Evolutionary conservation across 2,113 vertebrate genomes (phyloP).

Genomic region (Cebus imitator): DNA sequence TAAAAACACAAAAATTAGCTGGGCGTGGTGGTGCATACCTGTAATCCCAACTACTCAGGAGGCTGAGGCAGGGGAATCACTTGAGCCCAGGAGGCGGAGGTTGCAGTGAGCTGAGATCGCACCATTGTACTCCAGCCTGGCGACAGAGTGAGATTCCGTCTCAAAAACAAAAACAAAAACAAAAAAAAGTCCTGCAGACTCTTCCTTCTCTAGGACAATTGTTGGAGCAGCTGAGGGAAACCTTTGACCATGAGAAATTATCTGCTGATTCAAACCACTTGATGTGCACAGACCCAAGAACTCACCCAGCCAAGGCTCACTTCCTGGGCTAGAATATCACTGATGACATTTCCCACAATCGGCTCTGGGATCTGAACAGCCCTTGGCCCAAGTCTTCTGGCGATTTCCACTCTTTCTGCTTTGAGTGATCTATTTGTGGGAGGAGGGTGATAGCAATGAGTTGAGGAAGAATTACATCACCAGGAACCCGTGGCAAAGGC

Average conservation of each 20-base stretch:
- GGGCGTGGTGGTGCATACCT: too few species aligned
- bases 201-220: background rate
- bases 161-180: too few species aligned
- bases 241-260: too few species aligned
- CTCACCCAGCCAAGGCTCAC: background rate
- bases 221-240: background rate
- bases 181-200: too few species aligned
- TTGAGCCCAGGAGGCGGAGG: too few species aligned
- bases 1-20: too few species aligned
- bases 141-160: too few species aligned
- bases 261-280: background rate
- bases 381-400: background rate
- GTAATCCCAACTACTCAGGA: too few species aligned
- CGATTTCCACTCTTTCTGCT: fast-evolving
- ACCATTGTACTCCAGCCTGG: too few species aligned
- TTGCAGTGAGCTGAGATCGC: too few species aligned
- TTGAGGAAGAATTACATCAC: background rate
- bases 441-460: background rate
- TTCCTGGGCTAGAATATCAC: background rate
- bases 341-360: background rate
- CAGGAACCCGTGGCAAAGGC: too few species aligned
- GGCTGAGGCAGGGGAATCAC: too few species aligned
- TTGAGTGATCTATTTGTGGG: background rate
- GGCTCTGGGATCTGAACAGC: background rate
- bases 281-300: fast-evolving